Evolutionary conservation across 2,113 vertebrate genomes (phyloP).

Genomic region (Orientallactaga bullata): DNA sequence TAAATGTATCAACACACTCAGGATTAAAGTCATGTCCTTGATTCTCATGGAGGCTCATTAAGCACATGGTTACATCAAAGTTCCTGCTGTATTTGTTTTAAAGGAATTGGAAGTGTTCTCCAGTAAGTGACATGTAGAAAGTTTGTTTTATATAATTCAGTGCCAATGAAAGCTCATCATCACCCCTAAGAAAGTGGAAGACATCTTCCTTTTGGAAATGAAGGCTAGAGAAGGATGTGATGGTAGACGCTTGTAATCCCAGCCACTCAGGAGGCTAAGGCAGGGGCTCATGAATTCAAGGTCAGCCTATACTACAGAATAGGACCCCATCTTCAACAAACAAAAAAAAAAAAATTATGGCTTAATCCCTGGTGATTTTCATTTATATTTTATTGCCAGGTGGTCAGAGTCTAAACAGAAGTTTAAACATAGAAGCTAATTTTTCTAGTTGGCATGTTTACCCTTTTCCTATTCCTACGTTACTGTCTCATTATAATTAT

Average conservation of each 20-base stretch:
- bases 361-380: not conserved
- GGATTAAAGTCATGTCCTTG: not conserved
- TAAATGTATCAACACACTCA: not conserved
- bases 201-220: not conserved
- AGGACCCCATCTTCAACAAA: not conserved
- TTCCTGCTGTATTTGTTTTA: constrained; percentile 39
- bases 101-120: not conserved
- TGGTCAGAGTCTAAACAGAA: not conserved
- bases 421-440: not conserved
- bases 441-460: not conserved
- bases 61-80: not conserved
- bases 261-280: not conserved
- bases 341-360: not conserved
- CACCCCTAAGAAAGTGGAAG: not conserved
- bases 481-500: not conserved
- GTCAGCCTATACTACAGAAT: not conserved
- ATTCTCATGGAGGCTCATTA: not conserved
- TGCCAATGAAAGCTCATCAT: not conserved
- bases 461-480: not conserved
- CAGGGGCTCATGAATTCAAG: not conserved
- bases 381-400: not conserved
- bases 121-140: not conserved
- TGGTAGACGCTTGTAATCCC: not conserved
- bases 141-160: not conserved
- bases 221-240: not conserved